These are phyloP conservation scores for Gastrophryne carolinensis DNA, from an alignment of 2,797 vertebrate genomes.

Conservation along the genomic window DNA sequence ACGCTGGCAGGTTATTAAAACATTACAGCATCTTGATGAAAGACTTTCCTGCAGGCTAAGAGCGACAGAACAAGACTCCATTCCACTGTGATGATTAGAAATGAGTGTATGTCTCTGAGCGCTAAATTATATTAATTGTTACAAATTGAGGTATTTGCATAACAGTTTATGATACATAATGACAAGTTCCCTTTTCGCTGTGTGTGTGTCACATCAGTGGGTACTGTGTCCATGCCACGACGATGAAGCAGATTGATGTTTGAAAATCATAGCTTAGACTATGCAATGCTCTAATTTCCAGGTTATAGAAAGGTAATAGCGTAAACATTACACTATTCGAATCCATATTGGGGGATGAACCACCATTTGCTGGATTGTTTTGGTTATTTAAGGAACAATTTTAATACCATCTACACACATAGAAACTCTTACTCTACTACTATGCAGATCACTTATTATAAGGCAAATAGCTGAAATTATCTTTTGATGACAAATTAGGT, in stretches of 20 bases:
- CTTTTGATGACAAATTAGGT: no score
- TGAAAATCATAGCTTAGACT: conserved; percentile 1
- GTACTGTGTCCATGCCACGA: conserved; percentile 26
- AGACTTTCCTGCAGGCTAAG: conserved; percentile 80
- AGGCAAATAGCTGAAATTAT: no score
- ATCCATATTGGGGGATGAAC: neutral
- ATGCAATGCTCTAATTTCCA: neutral
- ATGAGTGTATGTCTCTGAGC: conserved; percentile 78
- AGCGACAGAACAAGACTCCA: conserved; percentile 73
- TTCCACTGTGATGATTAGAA: conserved; percentile 77
- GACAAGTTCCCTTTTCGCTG: conserved; percentile 49
- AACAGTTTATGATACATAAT: conserved; percentile 69
- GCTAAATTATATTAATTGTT: conserved; percentile 82
- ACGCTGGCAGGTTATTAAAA: conserved; percentile 81
- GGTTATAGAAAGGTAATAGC: neutral
- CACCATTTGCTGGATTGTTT: neutral
- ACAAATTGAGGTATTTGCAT: conserved; percentile 80
- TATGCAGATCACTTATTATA: no score
- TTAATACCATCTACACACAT: no score
- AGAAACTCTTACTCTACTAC: no score
- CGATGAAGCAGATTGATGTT: conserved; percentile 31
- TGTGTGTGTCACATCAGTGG: conserved; percentile 50
- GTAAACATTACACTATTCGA: neutral
- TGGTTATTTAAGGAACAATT: no score
- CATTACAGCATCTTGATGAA: conserved; percentile 78